Evolutionary conservation across 2,888 invertebrate species (phyloP).

Genomic region (Hemicrepidius hirtus): DNA sequence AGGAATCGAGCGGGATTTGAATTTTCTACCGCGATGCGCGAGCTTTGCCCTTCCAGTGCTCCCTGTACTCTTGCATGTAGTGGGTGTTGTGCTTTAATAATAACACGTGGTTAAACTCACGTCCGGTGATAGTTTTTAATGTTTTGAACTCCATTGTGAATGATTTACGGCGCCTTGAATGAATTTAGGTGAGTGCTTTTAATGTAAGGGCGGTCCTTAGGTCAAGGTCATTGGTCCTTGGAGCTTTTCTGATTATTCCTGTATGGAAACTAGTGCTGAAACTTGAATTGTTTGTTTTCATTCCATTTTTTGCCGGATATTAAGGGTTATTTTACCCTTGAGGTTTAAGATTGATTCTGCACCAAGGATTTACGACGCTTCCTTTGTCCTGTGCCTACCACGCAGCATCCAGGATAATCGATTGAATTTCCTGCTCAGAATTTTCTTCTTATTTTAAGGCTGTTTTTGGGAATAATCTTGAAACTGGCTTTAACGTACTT

Average conservation of each 20-base stretch:
- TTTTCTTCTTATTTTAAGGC: not conserved
- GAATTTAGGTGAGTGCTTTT: slow-evolving; percentile 15
- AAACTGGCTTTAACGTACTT: not conserved
- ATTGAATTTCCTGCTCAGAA: slow-evolving; percentile 28
- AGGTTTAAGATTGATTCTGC: not conserved
- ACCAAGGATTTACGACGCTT: slow-evolving; percentile 33
- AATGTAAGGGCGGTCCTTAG: not conserved
- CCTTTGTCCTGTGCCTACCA: slow-evolving; percentile 38
- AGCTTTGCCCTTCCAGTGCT: slow-evolving; percentile 56
- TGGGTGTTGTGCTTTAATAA: slow-evolving; percentile 56
- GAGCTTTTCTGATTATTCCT: no score
- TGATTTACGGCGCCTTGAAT: not conserved
- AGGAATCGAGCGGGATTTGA: slow-evolving; percentile 61
- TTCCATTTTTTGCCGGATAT: not conserved
- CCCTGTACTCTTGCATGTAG: slow-evolving; percentile 58
- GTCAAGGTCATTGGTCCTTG: not conserved
- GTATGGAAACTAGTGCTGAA: no score
- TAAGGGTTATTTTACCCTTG: slow-evolving; percentile 9
- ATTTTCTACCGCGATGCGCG: slow-evolving; percentile 58
- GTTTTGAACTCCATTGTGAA: not conserved
- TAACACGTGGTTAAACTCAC: slow-evolving; percentile 55
- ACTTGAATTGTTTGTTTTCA: not conserved
- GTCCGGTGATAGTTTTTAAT: slow-evolving; percentile 16
- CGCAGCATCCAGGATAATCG: slow-evolving; percentile 51
- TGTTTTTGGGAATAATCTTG: not conserved